Percentiles rank a stretch among this genome's conserved stretches.
phyloP scores from a whole-genome alignment of 2,113 vertebrate genomes.

The Morone chrysops region DNA sequence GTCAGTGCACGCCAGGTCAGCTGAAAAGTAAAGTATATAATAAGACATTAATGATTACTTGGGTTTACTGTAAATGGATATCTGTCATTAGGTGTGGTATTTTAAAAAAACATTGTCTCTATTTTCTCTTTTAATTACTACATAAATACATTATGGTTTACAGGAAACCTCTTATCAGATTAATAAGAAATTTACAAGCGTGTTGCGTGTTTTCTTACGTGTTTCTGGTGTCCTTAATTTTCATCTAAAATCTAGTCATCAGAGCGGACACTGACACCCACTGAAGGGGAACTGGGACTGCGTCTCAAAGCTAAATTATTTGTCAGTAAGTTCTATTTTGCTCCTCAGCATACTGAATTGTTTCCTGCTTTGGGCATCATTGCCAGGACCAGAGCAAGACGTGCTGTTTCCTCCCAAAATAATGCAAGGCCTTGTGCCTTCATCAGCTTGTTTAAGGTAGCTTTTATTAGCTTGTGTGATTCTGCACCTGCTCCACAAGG shows the following conservation, averaged over 20 bases:
- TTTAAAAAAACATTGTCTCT: neutral
- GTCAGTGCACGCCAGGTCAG: neutral
- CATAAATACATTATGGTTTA: no score
- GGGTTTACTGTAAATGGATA: neutral
- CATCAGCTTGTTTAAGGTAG: neutral
- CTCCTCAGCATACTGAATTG: neutral
- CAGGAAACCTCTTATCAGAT: neutral
- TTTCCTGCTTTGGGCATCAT: neutral
- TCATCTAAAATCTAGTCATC: neutral
- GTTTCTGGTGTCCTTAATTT: neutral
- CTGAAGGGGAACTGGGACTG: neutral
- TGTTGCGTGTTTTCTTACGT: no score
- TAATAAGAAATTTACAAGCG: neutral
- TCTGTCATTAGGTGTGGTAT: no score
- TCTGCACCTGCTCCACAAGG: constrained; percentile 18
- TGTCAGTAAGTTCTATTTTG: neutral
- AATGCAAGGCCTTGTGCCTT: constrained; percentile 5
- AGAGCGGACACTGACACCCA: neutral
- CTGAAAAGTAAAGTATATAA: neutral
- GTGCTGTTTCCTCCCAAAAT: neutral
- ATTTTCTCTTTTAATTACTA: neutral
- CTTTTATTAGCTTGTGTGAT: constrained; percentile 13
- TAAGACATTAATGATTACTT: neutral
- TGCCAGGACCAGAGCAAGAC: neutral
- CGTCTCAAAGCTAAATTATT: neutral